Base-by-base conservation (phyloP, 2,113 vertebrate species). In the Ranitomeya imitator region DNA sequence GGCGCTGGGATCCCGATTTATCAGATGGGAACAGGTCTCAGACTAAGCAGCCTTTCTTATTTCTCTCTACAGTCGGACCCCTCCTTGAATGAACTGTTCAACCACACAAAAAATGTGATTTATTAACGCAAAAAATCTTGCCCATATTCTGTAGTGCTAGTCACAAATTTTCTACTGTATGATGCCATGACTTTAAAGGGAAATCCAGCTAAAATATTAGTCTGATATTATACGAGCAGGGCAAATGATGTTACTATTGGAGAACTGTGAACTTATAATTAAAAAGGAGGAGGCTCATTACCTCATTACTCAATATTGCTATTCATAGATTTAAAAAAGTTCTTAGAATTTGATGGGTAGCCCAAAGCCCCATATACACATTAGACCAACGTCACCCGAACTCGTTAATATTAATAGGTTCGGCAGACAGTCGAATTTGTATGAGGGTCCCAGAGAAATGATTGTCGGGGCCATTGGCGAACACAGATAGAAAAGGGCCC, bases 1-100 rank as follows among this genome's bases (percentile, higher is more conserved):
- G 82, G 81, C 73, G 55, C 81, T 67, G 87, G 87, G 81, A 79
- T 85, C 82, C 52, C n/a, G 67, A 85, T 85, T 54, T 63, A 69
- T 85, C 81, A 89, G 80, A 89, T 37, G 51, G 81, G 45, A 79
- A 57, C 59, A 67, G 73, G 81, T 54, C 80, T 84, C 59, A 65
- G 71, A 19, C 79, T n/a, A n/a, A 31, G 57, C 79, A 18, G 31
- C 45, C 71, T 69, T 21, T 37, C 67, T 61, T 83, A 45, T 52
- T 60, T 55, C 26, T n/a, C 60, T 84, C 63, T 18, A 82, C 57
- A 74, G 57, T 52, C 65, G 59, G 67, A 82, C 60, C 55, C 57
- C 45, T 76, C 31, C 79, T 73, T 21, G 26, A 60, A 51, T 51
- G 52, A 80, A 19, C 18, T 45, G 15, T 61, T 69, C 21, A 69